Conservation (phyloP, 2,888 invertebrate species). For the Laspeyria flexula region DNA sequence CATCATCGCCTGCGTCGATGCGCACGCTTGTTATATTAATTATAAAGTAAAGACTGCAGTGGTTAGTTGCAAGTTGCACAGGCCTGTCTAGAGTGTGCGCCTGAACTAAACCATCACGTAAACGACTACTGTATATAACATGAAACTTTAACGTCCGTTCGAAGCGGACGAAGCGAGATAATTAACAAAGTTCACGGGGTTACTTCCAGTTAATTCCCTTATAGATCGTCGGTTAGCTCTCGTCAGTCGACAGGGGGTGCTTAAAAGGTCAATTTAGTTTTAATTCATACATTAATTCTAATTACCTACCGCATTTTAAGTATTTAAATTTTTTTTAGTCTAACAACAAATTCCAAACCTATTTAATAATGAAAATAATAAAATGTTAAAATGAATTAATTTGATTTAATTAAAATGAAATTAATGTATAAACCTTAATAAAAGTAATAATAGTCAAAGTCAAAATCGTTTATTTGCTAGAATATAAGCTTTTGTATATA, state of each 20-base stretch:
- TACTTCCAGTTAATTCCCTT: conserved; percentile 50
- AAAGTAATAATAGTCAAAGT: too few species aligned
- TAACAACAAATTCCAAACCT: too few species aligned
- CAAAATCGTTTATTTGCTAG: too few species aligned
- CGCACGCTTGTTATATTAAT: too few species aligned
- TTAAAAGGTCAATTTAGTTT: not conserved
- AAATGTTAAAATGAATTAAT: too few species aligned
- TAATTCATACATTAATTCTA: not conserved
- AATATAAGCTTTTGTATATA: too few species aligned
- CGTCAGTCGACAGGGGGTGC: conserved; percentile 14
- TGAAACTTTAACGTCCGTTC: conserved; percentile 40
- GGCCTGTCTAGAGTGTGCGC: conserved; percentile 17
- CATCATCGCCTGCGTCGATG: too few species aligned
- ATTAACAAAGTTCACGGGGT: conserved; percentile 66
- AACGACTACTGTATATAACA: conserved; percentile 38
- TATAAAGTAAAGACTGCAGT: not conserved
- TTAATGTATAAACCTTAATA: too few species aligned
- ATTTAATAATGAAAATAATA: too few species aligned
- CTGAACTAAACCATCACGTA: conserved; percentile 39
- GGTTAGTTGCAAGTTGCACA: not conserved
- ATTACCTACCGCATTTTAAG: too few species aligned
- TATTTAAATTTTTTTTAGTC: too few species aligned
- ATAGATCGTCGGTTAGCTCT: conserved; percentile 48
- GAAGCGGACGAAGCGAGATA: conserved; percentile 52
- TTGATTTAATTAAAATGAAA: too few species aligned